Conservation (phyloP, 1,140 invertebrate genomes). For the Lithobius niger region DNA sequence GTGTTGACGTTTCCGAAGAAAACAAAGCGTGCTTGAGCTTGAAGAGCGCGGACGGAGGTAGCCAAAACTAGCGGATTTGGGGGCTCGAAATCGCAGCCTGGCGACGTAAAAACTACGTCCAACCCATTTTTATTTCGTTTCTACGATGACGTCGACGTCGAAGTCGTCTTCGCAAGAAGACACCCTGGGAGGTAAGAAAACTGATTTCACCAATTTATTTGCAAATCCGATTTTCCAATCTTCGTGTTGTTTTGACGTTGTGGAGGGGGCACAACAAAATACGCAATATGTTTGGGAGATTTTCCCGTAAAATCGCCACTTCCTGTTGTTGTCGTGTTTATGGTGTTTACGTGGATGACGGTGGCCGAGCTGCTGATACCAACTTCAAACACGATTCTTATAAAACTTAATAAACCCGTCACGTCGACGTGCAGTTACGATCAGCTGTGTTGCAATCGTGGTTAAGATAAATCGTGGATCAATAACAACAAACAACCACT, state of each 20-base stretch:
- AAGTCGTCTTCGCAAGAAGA: slow-evolving; percentile 34
- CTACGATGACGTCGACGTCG: slow-evolving; percentile 31
- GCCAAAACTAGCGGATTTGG: not conserved
- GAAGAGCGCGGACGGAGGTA: not conserved
- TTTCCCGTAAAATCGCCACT: not conserved
- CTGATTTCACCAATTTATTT: not conserved
- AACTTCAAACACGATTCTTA: too few relatives aligned
- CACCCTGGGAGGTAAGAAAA: slow-evolving; percentile 32
- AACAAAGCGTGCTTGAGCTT: slow-evolving; percentile 6
- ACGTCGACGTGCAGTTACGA: too few relatives aligned
- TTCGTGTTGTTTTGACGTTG: not conserved
- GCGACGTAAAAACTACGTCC: not conserved
- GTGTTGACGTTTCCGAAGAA: slow-evolving; percentile 7
- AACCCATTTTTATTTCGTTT: not conserved
- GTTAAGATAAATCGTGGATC: too few relatives aligned
- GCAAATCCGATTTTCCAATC: not conserved
- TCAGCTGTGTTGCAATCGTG: too few relatives aligned
- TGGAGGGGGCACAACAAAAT: not conserved
- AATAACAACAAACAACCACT: too few relatives aligned
- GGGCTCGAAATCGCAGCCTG: not conserved
- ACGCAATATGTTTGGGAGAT: slow-evolving; percentile 9
- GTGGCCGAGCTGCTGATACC: too few relatives aligned
- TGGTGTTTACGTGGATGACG: too few relatives aligned
- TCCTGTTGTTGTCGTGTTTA: too few relatives aligned
- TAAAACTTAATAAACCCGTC: too few relatives aligned